phyloP scores from a whole-genome alignment of 1,140 invertebrate species.

The Apis mellifera region DNA sequence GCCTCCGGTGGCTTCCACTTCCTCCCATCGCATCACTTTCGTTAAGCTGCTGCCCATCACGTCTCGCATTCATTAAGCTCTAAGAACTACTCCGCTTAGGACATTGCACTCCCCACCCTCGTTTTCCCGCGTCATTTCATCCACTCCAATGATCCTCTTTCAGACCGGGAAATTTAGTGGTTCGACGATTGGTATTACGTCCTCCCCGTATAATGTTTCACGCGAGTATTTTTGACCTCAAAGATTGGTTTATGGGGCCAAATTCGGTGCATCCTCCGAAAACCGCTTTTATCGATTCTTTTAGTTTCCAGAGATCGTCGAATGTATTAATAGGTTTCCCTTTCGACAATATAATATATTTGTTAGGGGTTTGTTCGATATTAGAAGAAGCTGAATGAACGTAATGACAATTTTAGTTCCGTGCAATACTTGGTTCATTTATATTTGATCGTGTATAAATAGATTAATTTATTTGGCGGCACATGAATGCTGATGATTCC shows the following conservation, averaged over 20 bases:
- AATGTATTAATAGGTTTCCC: not conserved
- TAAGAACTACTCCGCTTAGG: not conserved
- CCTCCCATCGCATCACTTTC: conserved; percentile 55
- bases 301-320: no score
- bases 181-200: conserved; percentile 5
- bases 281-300: not conserved
- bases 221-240: conserved; percentile 10
- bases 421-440: conserved; percentile 2
- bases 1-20: conserved; percentile 45
- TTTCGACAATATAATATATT: no score
- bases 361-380: not conserved
- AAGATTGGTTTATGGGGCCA: conserved; percentile 15
- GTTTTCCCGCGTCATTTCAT: not conserved
- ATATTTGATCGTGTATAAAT: conserved; percentile 5
- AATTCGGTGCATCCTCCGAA: conserved; percentile 1
- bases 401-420: not conserved
- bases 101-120: conserved; percentile 1
- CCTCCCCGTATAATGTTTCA: conserved; percentile 22
- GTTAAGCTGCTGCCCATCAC: conserved; percentile 41
- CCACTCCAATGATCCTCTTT: not conserved
- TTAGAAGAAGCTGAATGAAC: not conserved
- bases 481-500: not conserved
- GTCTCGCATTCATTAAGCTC: conserved; percentile 55
- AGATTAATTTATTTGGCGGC: not conserved
- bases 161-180: not conserved